phyloP scores from a whole-genome alignment of 2,113 vertebrate species.

The Phrynocephalus versicolor region DNA sequence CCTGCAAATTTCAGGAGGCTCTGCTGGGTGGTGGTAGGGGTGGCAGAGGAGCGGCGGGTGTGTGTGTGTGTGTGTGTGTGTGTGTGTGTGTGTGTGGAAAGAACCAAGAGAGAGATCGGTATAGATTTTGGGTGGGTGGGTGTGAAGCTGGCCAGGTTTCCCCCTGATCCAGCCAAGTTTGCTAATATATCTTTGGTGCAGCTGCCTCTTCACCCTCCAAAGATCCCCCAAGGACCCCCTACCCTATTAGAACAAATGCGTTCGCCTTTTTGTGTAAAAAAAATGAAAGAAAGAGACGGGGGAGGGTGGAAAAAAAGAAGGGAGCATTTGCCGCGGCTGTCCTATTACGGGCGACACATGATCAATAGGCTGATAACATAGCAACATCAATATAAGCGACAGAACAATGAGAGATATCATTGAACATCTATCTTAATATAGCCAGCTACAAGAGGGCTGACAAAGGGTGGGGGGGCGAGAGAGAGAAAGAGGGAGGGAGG shows the following conservation, averaged over 20 bases:
- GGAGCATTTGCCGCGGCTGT: conserved; percentile 98
- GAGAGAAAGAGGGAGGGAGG: not conserved
- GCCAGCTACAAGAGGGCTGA: conserved; percentile 97
- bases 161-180: conserved; percentile 88
- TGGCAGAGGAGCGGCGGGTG: not conserved
- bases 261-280: conserved; percentile 72
- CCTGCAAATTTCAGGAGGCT: conserved; percentile 73
- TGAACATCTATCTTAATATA: conserved; percentile 99
- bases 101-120: not conserved
- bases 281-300: not conserved
- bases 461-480: conserved; percentile 78
- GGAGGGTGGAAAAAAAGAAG: not conserved
- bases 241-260: conserved; percentile 99
- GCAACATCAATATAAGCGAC: conserved; percentile 99
- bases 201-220: conserved; percentile 94
- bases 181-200: conserved; percentile 96
- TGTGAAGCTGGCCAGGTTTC: conserved; percentile 28
- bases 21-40: conserved; percentile 11
- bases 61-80: not conserved
- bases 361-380: conserved; percentile 99
- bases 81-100: no score
- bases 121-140: conserved; percentile 11
- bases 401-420: conserved; percentile 99
- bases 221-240: conserved; percentile 92
- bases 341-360: conserved; percentile 99